These are phyloP conservation scores for Mycetomoellerius zeteki DNA, from an alignment of 1,140 invertebrate genomes.

Conservation along the genomic window DNA sequence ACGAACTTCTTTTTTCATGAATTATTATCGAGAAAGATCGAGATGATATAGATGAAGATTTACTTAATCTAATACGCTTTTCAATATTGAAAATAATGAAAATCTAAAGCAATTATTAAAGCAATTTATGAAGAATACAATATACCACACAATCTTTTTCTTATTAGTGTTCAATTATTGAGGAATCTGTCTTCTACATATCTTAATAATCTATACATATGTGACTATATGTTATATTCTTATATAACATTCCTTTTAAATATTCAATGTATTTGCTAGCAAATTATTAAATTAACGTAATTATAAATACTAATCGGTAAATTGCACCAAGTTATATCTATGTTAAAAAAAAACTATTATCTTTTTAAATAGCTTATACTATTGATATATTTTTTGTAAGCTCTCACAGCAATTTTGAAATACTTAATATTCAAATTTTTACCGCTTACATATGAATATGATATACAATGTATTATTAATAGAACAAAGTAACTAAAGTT, in stretches of 20 bases:
- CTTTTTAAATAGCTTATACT: conserved; percentile 14
- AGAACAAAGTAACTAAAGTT: conserved; percentile 3
- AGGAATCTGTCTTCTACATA: not conserved
- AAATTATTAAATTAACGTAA: conserved; percentile 31
- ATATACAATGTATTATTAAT: conserved; percentile 6
- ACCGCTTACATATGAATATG: conserved; percentile 8
- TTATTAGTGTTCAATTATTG: not conserved
- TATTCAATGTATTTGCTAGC: conserved; percentile 38
- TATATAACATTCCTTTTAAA: conserved; percentile 22
- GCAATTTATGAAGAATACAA: not conserved
- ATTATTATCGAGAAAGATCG: not conserved
- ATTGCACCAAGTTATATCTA: conserved; percentile 5
- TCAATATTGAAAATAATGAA: not conserved
- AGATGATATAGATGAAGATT: not conserved
- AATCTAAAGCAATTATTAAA: conserved; percentile 5
- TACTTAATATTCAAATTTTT: conserved; percentile 7
- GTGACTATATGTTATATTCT: not conserved
- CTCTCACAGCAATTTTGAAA: not conserved
- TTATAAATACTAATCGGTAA: conserved; percentile 18
- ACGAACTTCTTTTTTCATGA: not conserved
- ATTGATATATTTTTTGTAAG: conserved; percentile 6
- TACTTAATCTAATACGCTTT: not conserved
- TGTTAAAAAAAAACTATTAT: not conserved
- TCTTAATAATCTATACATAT: conserved; percentile 2
- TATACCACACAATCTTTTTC: not conserved